Evolutionary conservation across 1,140 invertebrate species (phyloP).

Genomic region (Vanessa tameamea): DNA sequence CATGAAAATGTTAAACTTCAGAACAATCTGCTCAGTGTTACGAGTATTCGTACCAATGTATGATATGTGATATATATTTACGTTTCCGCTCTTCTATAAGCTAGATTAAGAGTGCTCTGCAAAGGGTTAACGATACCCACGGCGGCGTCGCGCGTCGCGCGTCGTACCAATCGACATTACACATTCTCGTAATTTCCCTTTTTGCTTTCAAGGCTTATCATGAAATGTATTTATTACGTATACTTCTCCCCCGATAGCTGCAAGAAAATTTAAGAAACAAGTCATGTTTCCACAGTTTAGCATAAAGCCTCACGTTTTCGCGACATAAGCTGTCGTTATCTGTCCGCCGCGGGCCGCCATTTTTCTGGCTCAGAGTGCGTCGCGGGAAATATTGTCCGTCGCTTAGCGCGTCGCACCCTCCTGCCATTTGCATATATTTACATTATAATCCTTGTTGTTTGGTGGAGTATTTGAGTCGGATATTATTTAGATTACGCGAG

Average conservation of each 20-base stretch:
- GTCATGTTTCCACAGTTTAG: constrained; percentile 70
- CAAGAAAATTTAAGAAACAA: constrained; percentile 52
- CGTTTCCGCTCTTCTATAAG: too few relatives aligned
- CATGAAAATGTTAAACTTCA: too few relatives aligned
- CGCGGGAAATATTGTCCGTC: constrained; percentile 47
- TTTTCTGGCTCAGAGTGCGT: constrained; percentile 55
- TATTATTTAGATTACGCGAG: constrained; percentile 40
- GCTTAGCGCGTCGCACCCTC: constrained; percentile 45
- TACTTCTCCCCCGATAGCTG: constrained; percentile 13
- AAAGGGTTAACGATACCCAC: neutral
- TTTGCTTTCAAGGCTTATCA: constrained; percentile 25
- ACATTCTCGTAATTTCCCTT: neutral
- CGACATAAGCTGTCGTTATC: constrained; percentile 70
- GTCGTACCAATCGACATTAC: neutral
- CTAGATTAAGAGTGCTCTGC: neutral
- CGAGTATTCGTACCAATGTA: too few relatives aligned
- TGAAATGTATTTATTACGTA: constrained; percentile 42
- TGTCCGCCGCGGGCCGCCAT: constrained; percentile 52
- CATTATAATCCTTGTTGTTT: constrained; percentile 61
- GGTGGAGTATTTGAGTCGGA: constrained; percentile 36
- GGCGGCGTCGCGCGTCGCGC: neutral
- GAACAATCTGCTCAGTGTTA: too few relatives aligned
- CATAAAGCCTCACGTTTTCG: constrained; percentile 61
- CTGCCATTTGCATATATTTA: constrained; percentile 55
- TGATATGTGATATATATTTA: too few relatives aligned